Base-by-base conservation (phyloP, 2,113 vertebrate genomes). In the Dipodomys merriami region DNA sequence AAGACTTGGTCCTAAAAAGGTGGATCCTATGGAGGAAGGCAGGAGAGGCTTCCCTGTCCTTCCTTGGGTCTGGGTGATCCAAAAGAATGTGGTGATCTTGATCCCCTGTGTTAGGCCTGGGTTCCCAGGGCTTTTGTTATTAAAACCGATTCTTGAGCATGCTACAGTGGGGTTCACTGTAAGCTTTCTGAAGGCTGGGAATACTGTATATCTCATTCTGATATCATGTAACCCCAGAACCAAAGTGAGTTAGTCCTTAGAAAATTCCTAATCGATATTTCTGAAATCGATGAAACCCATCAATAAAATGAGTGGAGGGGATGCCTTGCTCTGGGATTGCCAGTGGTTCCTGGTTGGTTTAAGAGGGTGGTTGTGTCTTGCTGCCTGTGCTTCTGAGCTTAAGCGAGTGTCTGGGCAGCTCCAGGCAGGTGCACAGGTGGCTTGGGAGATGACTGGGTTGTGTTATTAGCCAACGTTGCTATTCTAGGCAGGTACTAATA, bases 381-480 rank as follows among this genome's bases (percentile, higher is more conserved):
- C 49, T 15, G 65, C 49, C 27, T 6, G 29, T 33, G 4, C 49
- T 33, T 49, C 60, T 62, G 10, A 30, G 27, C 23, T 22, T 67
- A 29, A 2, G 0, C 6, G 8, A 4, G 23, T 29, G 30, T 64
- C 10, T 35, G 29, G 18, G 29, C 0, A 18, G 23, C 57, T 82
- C 1, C 10, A 35, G 9, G 39, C 39, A 44, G 2, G 33, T 3
- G 15, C 1, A n/a, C 0, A 1, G 4, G 22, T 53, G 60, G 62
- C 19, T 0, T 33, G 22, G 72, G 44, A 19, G 57, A 64, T 74
- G 35, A 16, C n/a, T 62, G 33, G 78, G n/a, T 35, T 12, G 10
- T 23, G 3, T 46, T 5, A 53, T 7, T 27, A 60, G 46, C 23
- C 22, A 29, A 15, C 19, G 53, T 2, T 6, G 0, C 1, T 13